These are phyloP conservation scores for Rissa tridactyla DNA, from an alignment of 2,113 vertebrate genomes.

Conservation along the genomic window DNA sequence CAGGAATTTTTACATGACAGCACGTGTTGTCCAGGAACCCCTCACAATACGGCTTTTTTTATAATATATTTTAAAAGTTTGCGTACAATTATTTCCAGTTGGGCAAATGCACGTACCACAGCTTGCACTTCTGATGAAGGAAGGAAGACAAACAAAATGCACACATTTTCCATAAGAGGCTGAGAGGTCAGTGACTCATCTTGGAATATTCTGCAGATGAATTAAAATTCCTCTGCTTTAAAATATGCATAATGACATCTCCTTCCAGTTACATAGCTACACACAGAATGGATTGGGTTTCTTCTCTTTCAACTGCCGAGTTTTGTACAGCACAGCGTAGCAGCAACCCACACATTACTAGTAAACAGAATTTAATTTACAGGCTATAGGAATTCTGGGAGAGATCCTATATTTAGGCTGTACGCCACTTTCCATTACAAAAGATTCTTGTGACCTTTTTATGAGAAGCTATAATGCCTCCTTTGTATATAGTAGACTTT, in stretches of 20 bases:
- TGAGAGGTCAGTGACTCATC: neutral
- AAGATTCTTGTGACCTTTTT: constrained; percentile 56
- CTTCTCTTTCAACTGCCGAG: neutral
- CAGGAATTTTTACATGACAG: neutral
- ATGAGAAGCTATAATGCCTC: constrained; percentile 44
- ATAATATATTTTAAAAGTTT: neutral
- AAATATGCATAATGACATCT: neutral
- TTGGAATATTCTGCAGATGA: neutral
- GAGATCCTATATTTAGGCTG: constrained; percentile 42
- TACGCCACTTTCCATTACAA: constrained; percentile 36
- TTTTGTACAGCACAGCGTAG: neutral
- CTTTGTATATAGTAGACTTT: constrained; percentile 50
- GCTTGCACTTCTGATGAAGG: neutral
- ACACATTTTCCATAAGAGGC: neutral
- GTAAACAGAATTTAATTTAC: constrained; percentile 34
- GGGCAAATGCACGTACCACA: neutral
- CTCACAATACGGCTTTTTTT: neutral
- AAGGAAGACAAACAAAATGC: neutral
- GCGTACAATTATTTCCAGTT: neutral
- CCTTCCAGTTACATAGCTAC: neutral
- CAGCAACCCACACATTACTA: neutral
- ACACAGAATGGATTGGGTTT: neutral
- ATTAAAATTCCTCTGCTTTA: neutral
- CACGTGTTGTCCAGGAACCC: neutral
- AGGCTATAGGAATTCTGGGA: neutral